Evolutionary conservation across 2,888 invertebrate genomes (phyloP).

Genomic region (Cosmia pyralina): DNA sequence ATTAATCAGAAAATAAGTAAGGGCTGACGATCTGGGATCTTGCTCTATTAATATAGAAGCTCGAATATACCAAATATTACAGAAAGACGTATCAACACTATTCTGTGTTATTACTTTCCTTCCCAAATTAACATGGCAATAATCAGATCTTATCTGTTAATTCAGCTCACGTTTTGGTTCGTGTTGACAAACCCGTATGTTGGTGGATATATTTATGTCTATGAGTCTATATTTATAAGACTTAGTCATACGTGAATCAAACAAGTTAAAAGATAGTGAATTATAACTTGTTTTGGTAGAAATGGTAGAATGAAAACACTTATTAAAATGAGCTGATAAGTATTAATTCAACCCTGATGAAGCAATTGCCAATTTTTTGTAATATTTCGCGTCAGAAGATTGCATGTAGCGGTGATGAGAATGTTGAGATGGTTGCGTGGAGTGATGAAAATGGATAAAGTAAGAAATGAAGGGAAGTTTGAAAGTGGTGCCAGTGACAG

Average conservation of each 20-base stretch:
- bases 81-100: not conserved
- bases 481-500: too few species aligned
- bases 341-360: not conserved
- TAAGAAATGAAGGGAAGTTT: too few species aligned
- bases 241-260: not conserved
- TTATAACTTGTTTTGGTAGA: not conserved
- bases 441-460: too few species aligned
- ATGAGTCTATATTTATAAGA: not conserved
- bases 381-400: too few species aligned
- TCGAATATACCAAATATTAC: not conserved
- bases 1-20: too few species aligned
- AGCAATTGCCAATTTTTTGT: not conserved
- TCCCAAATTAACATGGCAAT: constrained; percentile 41
- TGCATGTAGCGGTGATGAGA: too few species aligned
- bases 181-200: constrained; percentile 31
- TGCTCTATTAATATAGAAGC: not conserved
- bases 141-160: constrained; percentile 46
- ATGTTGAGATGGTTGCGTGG: too few species aligned
- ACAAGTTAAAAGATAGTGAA: not conserved
- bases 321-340: not conserved
- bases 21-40: not conserved
- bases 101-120: constrained; percentile 28
- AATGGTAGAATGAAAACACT: not conserved
- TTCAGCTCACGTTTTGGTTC: constrained; percentile 48
- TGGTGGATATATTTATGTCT: constrained; percentile 16